Evolutionary conservation across 2,888 invertebrate genomes (phyloP).

Genomic region (Augochlorella aurata): DNA sequence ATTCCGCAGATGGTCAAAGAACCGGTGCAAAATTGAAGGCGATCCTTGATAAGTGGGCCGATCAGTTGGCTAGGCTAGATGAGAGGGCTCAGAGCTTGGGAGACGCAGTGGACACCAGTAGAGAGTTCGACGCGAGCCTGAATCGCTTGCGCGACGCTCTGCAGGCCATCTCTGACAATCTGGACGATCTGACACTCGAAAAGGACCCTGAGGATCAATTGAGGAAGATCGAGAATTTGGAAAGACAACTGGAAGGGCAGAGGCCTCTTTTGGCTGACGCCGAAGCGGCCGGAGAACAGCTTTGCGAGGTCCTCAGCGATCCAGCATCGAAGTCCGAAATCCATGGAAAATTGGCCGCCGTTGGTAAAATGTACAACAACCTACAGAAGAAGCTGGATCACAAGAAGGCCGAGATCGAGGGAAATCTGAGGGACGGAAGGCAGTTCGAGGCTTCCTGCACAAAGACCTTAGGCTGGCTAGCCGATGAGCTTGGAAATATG

Average conservation of each 20-base stretch:
- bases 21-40: slow-evolving; percentile 88
- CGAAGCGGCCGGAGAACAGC: slow-evolving; percentile 93
- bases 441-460: slow-evolving; percentile 95
- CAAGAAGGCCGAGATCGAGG: slow-evolving; percentile 95
- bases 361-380: slow-evolving; percentile 94
- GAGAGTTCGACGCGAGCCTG: slow-evolving; percentile 95
- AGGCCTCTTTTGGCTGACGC: slow-evolving; percentile 93
- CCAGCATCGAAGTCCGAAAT: slow-evolving; percentile 95
- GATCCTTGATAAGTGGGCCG: slow-evolving; percentile 91
- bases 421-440: slow-evolving; percentile 91
- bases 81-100: slow-evolving; percentile 94
- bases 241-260: slow-evolving; percentile 94
- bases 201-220: slow-evolving; percentile 94
- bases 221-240: slow-evolving; percentile 92
- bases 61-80: slow-evolving; percentile 89
- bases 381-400: slow-evolving; percentile 95
- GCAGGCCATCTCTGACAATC: slow-evolving; percentile 92
- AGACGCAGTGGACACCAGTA: slow-evolving; percentile 95
- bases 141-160: slow-evolving; percentile 93
- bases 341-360: slow-evolving; percentile 91
- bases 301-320: slow-evolving; percentile 94
- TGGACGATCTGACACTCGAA: slow-evolving; percentile 91
- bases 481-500: slow-evolving; percentile 89
- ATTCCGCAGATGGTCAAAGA: slow-evolving; percentile 85
- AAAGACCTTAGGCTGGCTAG: slow-evolving; percentile 94